A percentile compares a stretch with the other conserved stretches of the same genome.
These are phyloP conservation scores for Eulithis testata DNA, from an alignment of 2,888 invertebrate species.

Conservation along the genomic window DNA sequence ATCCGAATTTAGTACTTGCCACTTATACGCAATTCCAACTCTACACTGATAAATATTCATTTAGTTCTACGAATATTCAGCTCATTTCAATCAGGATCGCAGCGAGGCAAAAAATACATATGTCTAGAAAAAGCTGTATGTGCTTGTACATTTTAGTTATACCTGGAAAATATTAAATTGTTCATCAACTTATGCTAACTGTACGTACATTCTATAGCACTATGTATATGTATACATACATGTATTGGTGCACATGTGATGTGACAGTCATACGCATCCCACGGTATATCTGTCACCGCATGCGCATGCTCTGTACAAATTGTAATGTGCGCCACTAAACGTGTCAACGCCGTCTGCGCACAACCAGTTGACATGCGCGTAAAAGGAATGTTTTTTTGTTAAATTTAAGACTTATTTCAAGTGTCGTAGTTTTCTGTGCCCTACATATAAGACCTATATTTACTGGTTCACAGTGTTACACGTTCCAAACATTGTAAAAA, in stretches of 20 bases:
- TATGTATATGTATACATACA: too few relatives aligned
- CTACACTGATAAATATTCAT: slow-evolving; percentile 25
- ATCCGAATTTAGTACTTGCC: background rate
- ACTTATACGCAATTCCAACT: slow-evolving; percentile 12
- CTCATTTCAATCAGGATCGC: slow-evolving; percentile 29
- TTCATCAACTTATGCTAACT: too few relatives aligned
- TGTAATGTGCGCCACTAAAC: slow-evolving; percentile 50
- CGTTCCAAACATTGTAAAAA: too few relatives aligned
- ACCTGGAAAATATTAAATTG: too few relatives aligned
- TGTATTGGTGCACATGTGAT: background rate
- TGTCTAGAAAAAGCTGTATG: background rate
- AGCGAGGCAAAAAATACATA: slow-evolving; percentile 14
- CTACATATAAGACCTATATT: too few relatives aligned
- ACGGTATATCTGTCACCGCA: slow-evolving; percentile 58
- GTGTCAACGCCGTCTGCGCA: slow-evolving; percentile 50
- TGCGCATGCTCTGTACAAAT: slow-evolving; percentile 50
- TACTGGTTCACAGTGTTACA: too few relatives aligned
- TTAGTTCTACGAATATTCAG: slow-evolving; percentile 25
- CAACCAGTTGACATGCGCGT: slow-evolving; percentile 23
- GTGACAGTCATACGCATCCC: slow-evolving; percentile 44
- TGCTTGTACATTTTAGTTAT: background rate
- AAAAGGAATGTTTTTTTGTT: slow-evolving; percentile 11
- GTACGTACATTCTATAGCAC: too few relatives aligned
- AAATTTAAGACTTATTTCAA: background rate
- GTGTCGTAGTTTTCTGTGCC: too few relatives aligned